phyloP scores from a whole-genome alignment of 2,888 invertebrate species.

The Flexamia atlantica region DNA sequence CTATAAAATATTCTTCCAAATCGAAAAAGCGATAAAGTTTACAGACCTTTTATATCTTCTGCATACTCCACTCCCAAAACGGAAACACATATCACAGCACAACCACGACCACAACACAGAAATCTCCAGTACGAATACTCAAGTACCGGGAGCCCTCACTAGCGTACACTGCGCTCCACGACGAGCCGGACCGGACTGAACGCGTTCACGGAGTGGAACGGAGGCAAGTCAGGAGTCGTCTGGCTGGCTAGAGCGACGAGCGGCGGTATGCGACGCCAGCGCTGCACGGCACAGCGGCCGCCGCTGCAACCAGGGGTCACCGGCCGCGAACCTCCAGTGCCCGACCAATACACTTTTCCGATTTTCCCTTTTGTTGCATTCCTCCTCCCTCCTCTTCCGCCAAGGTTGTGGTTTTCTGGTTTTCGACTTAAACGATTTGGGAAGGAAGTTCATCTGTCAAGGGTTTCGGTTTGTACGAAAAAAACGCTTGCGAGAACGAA shows the following conservation, averaged over 20 bases:
- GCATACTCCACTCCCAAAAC: neutral
- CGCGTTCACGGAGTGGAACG: slow-evolving; percentile 27
- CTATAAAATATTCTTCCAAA: too few species aligned
- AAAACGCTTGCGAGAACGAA: too few species aligned
- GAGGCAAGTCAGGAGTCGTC: slow-evolving; percentile 6
- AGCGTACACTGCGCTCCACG: neutral
- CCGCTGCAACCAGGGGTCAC: slow-evolving; percentile 50
- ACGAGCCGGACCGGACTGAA: slow-evolving; percentile 15
- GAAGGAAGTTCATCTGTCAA: too few species aligned
- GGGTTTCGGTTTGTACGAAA: too few species aligned
- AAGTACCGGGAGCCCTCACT: neutral
- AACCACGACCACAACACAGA: slow-evolving; percentile 6
- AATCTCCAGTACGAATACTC: neutral
- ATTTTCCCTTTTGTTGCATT: neutral
- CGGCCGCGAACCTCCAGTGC: neutral
- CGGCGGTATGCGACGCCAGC: slow-evolving; percentile 62
- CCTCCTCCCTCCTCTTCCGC: neutral
- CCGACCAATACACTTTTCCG: slow-evolving; percentile 50
- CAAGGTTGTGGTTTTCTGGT: neutral
- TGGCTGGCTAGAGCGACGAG: neutral
- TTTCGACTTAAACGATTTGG: too few species aligned
- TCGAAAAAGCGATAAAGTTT: too few species aligned
- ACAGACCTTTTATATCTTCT: slow-evolving; percentile 8
- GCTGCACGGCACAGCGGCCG: slow-evolving; percentile 37
- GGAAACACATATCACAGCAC: slow-evolving; percentile 38